Conservation (phyloP, 1,140 invertebrate genomes). For the Hermetia illucens region DNA sequence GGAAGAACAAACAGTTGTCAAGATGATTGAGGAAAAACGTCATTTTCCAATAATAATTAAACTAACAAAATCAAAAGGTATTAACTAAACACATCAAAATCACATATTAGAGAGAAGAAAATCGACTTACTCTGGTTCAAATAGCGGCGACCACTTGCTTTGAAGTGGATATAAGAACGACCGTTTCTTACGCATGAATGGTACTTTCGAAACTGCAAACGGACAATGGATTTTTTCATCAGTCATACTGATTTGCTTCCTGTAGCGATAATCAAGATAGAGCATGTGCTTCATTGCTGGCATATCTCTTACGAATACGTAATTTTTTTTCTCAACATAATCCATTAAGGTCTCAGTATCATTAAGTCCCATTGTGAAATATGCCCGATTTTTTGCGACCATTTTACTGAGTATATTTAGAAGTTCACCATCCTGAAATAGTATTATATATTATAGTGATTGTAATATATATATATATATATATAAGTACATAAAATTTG, state of each 20-base stretch:
- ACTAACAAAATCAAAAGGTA: too few relatives aligned
- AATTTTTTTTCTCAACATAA: constrained; percentile 32
- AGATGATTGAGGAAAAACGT: too few relatives aligned
- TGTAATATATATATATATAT: neutral
- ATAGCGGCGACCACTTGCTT: constrained; percentile 38
- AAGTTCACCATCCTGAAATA: neutral
- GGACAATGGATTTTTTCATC: constrained; percentile 49
- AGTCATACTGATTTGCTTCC: constrained; percentile 34
- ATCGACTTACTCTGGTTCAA: constrained; percentile 56
- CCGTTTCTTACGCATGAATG: constrained; percentile 44
- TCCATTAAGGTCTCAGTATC: constrained; percentile 33
- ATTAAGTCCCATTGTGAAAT: constrained; percentile 19
- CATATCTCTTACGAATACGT: constrained; percentile 50
- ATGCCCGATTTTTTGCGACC: constrained; percentile 21
- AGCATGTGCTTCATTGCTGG: constrained; percentile 47
- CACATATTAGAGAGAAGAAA: neutral
- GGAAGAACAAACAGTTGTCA: too few relatives aligned
- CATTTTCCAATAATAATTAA: too few relatives aligned
- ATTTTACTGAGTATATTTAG: constrained; percentile 13
- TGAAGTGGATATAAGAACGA: constrained; percentile 53
- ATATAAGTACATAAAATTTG: too few relatives aligned
- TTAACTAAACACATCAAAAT: too few relatives aligned
- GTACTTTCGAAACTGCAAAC: constrained; percentile 50
- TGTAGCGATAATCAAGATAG: constrained; percentile 49
- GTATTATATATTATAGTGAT: neutral